Evolutionary conservation across 2,888 invertebrate genomes (phyloP).

Genomic region (Stictocephala bisonia): DNA sequence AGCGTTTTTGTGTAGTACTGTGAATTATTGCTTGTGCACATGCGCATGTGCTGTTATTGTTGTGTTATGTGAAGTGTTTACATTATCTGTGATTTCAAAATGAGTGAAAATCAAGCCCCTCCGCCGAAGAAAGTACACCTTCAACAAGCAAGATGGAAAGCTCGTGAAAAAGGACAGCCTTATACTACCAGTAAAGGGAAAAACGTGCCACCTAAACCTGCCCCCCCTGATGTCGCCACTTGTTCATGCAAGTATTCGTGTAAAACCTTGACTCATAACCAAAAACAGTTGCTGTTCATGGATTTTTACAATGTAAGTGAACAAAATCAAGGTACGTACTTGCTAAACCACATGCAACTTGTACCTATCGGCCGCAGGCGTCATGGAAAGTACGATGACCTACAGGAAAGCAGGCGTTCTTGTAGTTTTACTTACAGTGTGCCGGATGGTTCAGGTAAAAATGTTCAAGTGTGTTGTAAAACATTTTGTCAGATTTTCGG

Average conservation of each 20-base stretch:
- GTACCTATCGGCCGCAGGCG: conserved; percentile 36
- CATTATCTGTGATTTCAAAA: not conserved
- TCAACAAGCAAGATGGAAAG: conserved; percentile 15
- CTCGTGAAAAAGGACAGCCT: conserved; percentile 35
- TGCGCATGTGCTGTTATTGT: too few relatives aligned
- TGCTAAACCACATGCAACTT: conserved; percentile 40
- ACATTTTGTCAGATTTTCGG: conserved; percentile 36
- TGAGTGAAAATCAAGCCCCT: conserved; percentile 16
- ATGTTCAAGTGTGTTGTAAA: conserved; percentile 39
- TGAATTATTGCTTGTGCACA: not conserved
- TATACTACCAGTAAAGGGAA: conserved; percentile 39
- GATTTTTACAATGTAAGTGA: conserved; percentile 44
- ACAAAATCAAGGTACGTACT: conserved; percentile 39
- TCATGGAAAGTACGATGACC: conserved; percentile 32
- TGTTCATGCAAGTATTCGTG: conserved; percentile 39
- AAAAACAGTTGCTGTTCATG: conserved; percentile 40
- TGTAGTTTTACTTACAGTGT: conserved; percentile 34
- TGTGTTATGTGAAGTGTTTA: not conserved
- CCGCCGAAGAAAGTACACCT: conserved; percentile 24
- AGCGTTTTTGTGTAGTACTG: not conserved
- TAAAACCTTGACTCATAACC: conserved; percentile 23
- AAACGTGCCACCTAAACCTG: conserved; percentile 13
- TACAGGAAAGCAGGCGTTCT: conserved; percentile 33
- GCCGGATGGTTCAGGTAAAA: conserved; percentile 37
- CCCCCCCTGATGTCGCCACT: conserved; percentile 23